Evolutionary conservation across 2,797 vertebrate species (phyloP), one percentile per base, ranked within the genome.

Genomic region (Astyanax mexicanus): DNA sequence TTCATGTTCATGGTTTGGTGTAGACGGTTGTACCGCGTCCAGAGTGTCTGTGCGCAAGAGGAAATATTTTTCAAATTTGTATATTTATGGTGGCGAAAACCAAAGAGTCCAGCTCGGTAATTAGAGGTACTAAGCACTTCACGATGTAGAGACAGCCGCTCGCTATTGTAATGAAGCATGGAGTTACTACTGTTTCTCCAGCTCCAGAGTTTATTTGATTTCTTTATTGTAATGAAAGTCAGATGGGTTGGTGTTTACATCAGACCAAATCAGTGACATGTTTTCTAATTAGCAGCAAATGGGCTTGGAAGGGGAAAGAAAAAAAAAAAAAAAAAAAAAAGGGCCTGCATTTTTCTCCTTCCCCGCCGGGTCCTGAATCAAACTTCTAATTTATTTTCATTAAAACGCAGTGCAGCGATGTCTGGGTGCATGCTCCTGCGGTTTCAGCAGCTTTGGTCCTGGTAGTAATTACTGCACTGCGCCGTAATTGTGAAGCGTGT

Each of bases 181-280:
- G 90, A 93, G 92, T 93, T 94, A 88, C 92, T 88, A 92, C 90
- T 83, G 84, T 88, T 83, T 83, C 85, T 82, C 80, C 77, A 74
- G 84, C 85, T 81, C 1, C 77, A 32, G 74, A 91, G 93, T 95
- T 94, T 94, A 92, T 94, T 95, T 94, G 90, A 94, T 94, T 93
- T 92, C 90, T 92, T 93, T 91, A 90, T 91, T 91, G 90, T 97
- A 97, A 97, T 95, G 93, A 92, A 91, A 93, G 89, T 95, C 95
- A 97, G 94, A 94, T 96, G 95, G 79, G 85, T 69, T 23, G 10
- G 78, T 96, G 95, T 97, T 96, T 96, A 96, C 92, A 92, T 84
- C 89, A 89, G 86, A 84, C 35, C 62, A 70, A 90, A 87, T 86
- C 90, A 88, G 87, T 86, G 85, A 87, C 91, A 91, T 89, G 84